Base-by-base conservation (phyloP, 2,797 vertebrate genomes). In the Erethizon dorsatum region DNA sequence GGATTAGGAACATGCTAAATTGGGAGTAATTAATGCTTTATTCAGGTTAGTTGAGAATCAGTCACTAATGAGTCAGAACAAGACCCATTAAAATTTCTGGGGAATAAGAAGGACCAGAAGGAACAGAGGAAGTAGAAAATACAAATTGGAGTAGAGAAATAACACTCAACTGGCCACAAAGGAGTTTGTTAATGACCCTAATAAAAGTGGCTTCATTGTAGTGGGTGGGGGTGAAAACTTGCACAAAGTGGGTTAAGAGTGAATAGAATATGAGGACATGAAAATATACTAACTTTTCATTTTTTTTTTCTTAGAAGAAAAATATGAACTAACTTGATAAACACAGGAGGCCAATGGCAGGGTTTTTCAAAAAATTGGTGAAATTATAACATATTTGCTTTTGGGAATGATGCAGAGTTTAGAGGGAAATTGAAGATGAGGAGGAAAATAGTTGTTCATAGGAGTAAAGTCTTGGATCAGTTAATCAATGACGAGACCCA, bases 11-110 rank as follows among this genome's bases (percentile, higher is more conserved):
- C 13, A 9, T 59, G 12, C 28, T 79, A 79, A 93, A 54, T 67
- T n/a, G 87, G 65, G 88, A 91, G 17, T 18, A 63, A 89, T 93
- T 54, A 83, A 71, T 57, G 71, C 28, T 96, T 93, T 71, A 80
- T 71, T 87, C 11, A 56, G 37, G 1, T 63, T 89, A 63, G 47
- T 78, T 77, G 90, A 95, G 77, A 92, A 61, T 77, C 28, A 57
- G 18, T 84, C 91, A 26, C 77, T 63, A 80, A 4, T 50, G 57
- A 95, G 59, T 67, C 17, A 78, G 59, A 77, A 47, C 15, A 93
- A 86, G 20, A 89, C 37, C 65, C 15, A 84, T 61, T 9, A 75
- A 90, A 82, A 69, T 89, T 80, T 63, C 88, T 28, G 6, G 71
- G 33, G 28, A 47, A 24, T 5, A 50, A 86, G 45, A 37, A 52